These are phyloP conservation scores for Cephus nigrinus DNA, from an alignment of 2,888 invertebrate genomes.

Conservation along the genomic window DNA sequence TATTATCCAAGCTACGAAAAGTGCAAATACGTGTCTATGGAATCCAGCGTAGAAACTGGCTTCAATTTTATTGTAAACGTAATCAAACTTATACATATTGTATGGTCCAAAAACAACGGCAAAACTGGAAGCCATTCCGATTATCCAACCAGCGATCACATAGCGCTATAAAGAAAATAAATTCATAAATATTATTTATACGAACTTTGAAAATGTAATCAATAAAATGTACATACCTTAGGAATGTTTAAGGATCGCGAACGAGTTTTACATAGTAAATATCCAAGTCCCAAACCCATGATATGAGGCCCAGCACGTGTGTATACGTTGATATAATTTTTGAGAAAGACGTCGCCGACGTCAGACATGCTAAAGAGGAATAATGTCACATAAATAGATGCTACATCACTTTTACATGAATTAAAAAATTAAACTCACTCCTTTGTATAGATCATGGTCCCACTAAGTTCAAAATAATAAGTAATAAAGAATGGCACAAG, in stretches of 20 bases:
- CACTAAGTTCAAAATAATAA: constrained; percentile 43
- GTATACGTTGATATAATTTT: constrained; percentile 52
- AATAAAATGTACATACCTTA: not conserved
- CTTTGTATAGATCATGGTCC: constrained; percentile 58
- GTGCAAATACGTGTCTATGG: constrained; percentile 53
- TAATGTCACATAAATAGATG: not conserved
- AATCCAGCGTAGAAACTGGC: constrained; percentile 59
- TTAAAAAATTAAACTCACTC: constrained; percentile 39
- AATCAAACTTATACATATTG: constrained; percentile 47
- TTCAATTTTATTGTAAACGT: constrained; percentile 46
- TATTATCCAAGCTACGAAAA: constrained; percentile 58
- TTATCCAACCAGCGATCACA: constrained; percentile 46
- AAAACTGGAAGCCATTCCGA: constrained; percentile 33
- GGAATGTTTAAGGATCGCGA: constrained; percentile 33
- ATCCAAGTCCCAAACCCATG: constrained; percentile 59
- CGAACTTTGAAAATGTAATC: not conserved
- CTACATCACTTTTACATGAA: not conserved
- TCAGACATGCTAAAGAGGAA: constrained; percentile 34
- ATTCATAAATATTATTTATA: not conserved
- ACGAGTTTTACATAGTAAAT: constrained; percentile 42
- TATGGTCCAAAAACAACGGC: constrained; percentile 46
- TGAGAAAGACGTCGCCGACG: constrained; percentile 43
- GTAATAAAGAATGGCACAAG: constrained; percentile 51
- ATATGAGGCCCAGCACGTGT: constrained; percentile 59
- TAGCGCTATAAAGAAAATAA: constrained; percentile 33